Conservation (phyloP, 2,888 invertebrate species). For the Mythimna ferrago region DNA sequence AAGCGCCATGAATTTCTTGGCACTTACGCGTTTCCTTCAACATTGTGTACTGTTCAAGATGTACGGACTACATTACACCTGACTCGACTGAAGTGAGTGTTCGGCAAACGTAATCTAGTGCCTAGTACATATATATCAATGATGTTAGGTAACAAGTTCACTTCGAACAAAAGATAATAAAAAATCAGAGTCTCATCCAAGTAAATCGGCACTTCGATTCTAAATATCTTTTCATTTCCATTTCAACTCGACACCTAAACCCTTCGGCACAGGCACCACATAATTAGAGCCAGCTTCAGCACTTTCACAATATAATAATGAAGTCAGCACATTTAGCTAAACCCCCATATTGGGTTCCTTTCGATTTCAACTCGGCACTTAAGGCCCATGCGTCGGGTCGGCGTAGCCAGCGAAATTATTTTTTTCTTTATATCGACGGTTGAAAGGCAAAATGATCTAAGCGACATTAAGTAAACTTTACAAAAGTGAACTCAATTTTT, state of each 20-base stretch:
- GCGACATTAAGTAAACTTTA: too few species aligned
- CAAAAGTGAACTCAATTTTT: too few species aligned
- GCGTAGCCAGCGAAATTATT: background rate
- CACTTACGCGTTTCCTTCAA: too few species aligned
- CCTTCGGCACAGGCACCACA: slow-evolving; percentile 35
- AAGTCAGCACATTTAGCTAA: slow-evolving; percentile 44
- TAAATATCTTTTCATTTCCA: slow-evolving; percentile 25
- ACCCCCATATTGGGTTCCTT: slow-evolving; percentile 14
- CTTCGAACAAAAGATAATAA: background rate
- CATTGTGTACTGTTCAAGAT: too few species aligned
- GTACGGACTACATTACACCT: too few species aligned
- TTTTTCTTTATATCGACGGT: too few species aligned
- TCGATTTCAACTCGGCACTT: slow-evolving; percentile 36
- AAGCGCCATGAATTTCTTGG: too few species aligned
- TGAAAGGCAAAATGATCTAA: too few species aligned
- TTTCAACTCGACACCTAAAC: slow-evolving; percentile 22
- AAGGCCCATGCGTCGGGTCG: background rate
- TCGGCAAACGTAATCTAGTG: too few species aligned
- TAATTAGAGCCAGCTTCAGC: slow-evolving; percentile 55
- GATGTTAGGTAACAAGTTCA: background rate
- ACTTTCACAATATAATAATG: slow-evolving; percentile 39
- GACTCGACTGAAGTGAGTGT: too few species aligned
- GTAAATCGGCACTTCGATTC: slow-evolving; percentile 11
- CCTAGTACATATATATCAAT: too few species aligned
- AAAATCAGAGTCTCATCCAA: slow-evolving; percentile 6